phyloP scores from a whole-genome alignment of 2,113 vertebrate species.

The Onychostoma macrolepis region DNA sequence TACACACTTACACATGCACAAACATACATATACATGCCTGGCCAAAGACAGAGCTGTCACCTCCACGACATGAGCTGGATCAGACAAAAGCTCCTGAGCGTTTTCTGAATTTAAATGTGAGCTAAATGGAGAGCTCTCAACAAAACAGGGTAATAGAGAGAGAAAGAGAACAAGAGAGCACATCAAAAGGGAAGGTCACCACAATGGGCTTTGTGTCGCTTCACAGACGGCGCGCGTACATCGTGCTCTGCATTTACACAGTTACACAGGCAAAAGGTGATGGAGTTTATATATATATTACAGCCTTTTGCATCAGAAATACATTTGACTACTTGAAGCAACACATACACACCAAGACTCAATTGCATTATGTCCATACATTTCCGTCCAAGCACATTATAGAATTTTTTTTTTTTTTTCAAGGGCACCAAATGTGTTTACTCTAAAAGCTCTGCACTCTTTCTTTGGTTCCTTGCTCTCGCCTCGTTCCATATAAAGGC shows the following conservation, averaged over 20 bases:
- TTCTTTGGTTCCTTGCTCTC: constrained; percentile 34
- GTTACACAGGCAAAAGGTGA: background rate
- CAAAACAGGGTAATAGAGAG: constrained; percentile 24
- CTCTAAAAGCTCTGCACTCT: constrained; percentile 49
- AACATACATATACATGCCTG: constrained; percentile 5
- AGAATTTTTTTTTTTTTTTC: constrained; percentile 18
- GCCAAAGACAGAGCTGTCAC: constrained; percentile 61
- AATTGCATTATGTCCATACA: constrained; percentile 17
- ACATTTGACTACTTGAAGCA: background rate
- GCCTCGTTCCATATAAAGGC: constrained; percentile 52
- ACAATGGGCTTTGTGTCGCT: constrained; percentile 15
- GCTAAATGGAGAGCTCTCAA: constrained; percentile 57
- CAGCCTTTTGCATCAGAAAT: constrained; percentile 21
- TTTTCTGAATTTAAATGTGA: constrained; percentile 69
- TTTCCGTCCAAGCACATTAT: constrained; percentile 29
- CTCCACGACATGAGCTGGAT: constrained; percentile 71
- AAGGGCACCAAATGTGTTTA: constrained; percentile 43
- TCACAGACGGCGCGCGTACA: background rate
- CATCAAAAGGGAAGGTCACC: constrained; percentile 54
- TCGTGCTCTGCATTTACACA: background rate
- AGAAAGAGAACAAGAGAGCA: constrained; percentile 20
- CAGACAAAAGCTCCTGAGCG: constrained; percentile 49
- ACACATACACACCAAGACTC: background rate
- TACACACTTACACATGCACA: constrained; percentile 48
- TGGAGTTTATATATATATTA: background rate